phyloP scores from a whole-genome alignment of 2,113 vertebrate genomes.

The Bombycilla garrulus region DNA sequence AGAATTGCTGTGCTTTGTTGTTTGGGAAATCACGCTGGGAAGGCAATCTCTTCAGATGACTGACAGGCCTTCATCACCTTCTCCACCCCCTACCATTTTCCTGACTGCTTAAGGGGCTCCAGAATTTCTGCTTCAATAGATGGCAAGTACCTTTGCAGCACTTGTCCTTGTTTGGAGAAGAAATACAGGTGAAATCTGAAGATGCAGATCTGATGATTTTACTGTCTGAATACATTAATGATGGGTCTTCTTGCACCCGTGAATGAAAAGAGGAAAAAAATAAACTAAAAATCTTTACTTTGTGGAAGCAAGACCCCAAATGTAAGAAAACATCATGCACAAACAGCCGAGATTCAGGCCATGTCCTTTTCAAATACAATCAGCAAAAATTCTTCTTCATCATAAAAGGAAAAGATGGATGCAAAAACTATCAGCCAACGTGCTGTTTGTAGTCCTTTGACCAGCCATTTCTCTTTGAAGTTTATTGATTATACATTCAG shows the following conservation, averaged over 20 bases:
- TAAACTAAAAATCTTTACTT: not conserved
- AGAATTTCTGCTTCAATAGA: constrained; percentile 26
- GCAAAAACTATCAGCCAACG: not conserved
- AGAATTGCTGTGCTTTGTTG: not conserved
- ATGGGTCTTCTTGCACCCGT: not conserved
- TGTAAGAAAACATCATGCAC: not conserved
- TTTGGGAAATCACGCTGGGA: not conserved
- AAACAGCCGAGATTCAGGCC: not conserved
- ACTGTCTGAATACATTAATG: not conserved
- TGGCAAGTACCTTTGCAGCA: not conserved
- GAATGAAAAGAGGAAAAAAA: not conserved
- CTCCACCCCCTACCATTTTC: not conserved
- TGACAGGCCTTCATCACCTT: constrained; percentile 19
- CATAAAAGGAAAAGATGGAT: not conserved
- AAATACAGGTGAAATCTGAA: not conserved
- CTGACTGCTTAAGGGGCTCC: not conserved
- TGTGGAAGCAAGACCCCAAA: not conserved
- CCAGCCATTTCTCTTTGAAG: not conserved
- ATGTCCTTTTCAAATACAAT: not conserved
- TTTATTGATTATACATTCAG: not conserved
- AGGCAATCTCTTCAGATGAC: not conserved
- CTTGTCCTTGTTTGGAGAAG: not conserved
- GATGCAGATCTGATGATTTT: not conserved
- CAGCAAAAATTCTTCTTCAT: not conserved
- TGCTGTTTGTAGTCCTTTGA: not conserved